A percentile compares a stretch with the other conserved stretches of the same genome.
Evolutionary conservation across 2,888 invertebrate species (phyloP).

Genomic region (Pyrgus malvae): DNA sequence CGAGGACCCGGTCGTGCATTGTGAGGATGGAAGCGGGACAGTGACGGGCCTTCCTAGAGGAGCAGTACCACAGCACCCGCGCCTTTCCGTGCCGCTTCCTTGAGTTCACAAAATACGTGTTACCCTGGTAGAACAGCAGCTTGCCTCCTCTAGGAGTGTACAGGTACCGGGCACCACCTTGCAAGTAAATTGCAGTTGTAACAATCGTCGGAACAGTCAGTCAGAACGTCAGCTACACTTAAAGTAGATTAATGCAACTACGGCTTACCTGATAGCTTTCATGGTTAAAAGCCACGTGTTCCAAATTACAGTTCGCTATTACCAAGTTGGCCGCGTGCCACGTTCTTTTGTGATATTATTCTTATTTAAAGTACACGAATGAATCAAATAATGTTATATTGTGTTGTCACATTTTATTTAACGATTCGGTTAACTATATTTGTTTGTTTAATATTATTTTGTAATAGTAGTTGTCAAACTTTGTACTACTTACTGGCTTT

Average conservation of each 20-base stretch:
- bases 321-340: not conserved
- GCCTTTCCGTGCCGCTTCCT: conserved; percentile 48
- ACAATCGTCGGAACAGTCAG: conserved; percentile 12
- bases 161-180: conserved; percentile 53
- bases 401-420: not conserved
- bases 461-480: no score
- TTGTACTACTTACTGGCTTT: no score
- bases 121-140: conserved; percentile 57
- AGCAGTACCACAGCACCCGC: conserved; percentile 61
- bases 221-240: not conserved
- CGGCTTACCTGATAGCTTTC: conserved; percentile 10
- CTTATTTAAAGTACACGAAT: not conserved
- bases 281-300: not conserved
- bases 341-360: not conserved
- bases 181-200: conserved; percentile 37
- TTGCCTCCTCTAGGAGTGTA: conserved; percentile 53
- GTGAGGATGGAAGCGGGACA: conserved; percentile 59
- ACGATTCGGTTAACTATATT: not conserved
- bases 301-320: not conserved
- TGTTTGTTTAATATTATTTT: no score
- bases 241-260: not conserved
- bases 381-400: conserved; percentile 2
- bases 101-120: conserved; percentile 61
- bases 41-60: conserved; percentile 55
- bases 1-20: conserved; percentile 51